Conservation (phyloP, 2,888 invertebrate species). For the Smittia aterrima region DNA sequence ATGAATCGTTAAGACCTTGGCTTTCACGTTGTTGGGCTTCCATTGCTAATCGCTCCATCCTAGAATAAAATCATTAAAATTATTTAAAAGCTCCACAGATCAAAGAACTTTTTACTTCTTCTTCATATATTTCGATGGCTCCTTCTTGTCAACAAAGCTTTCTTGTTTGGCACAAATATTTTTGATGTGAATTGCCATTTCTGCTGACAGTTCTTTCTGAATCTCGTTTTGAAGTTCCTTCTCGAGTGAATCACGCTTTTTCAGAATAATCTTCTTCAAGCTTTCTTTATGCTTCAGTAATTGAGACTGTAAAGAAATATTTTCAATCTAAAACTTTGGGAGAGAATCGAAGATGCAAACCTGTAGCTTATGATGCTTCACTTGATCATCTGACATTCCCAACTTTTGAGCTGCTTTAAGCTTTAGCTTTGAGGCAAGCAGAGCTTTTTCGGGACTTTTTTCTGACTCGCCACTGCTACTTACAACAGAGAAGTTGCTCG, state of each 20-base stretch:
- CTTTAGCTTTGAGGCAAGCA: constrained; percentile 19
- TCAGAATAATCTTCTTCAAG: constrained; percentile 88
- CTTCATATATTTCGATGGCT: constrained; percentile 39
- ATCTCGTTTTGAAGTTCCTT: constrained; percentile 88
- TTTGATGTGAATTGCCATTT: constrained; percentile 68
- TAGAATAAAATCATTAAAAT: constrained; percentile 50
- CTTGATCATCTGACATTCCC: background rate
- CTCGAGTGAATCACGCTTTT: constrained; percentile 84
- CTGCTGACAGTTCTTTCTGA: constrained; percentile 74
- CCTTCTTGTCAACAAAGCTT: constrained; percentile 32
- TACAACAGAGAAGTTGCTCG: background rate
- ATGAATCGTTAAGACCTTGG: constrained; percentile 47
- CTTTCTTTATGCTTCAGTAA: constrained; percentile 71
- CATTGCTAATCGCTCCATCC: constrained; percentile 61
- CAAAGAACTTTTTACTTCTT: constrained; percentile 30
- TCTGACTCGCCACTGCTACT: background rate
- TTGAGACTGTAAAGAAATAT: constrained; percentile 11
- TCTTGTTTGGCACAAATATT: constrained; percentile 70
- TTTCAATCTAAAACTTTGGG: background rate
- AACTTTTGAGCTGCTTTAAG: constrained; percentile 19
- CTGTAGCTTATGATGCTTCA: constrained; percentile 33
- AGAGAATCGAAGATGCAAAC: background rate
- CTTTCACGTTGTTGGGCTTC: constrained; percentile 16
- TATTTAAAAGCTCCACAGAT: no score
- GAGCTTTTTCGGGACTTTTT: constrained; percentile 32